Evolutionary conservation across 1,140 invertebrate genomes (phyloP).

Genomic region (Lepidurus couesii): DNA sequence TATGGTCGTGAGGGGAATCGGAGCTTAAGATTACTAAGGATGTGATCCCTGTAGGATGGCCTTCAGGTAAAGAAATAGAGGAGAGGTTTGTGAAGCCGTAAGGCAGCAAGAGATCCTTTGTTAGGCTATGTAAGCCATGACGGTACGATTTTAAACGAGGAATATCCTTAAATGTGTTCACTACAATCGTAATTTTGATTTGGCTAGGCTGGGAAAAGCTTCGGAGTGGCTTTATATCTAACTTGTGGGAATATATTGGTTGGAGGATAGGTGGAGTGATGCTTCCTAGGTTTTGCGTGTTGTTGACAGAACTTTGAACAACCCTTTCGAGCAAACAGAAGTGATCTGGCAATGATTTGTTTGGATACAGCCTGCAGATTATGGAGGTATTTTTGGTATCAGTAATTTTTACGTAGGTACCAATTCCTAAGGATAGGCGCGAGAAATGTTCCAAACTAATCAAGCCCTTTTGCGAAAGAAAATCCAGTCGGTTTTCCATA

Average conservation of each 20-base stretch:
- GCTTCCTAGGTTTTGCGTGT: background rate
- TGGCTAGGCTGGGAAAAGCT: background rate
- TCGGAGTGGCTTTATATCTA: background rate
- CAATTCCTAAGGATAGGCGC: background rate
- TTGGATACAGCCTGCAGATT: background rate
- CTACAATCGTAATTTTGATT: background rate
- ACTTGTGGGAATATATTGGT: background rate
- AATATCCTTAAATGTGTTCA: background rate
- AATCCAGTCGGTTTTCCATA: background rate
- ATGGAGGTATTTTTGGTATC: background rate
- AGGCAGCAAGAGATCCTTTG: background rate
- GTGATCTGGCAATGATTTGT: background rate
- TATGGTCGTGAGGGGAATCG: background rate
- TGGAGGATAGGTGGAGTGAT: background rate
- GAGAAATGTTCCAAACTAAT: background rate
- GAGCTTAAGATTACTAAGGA: background rate
- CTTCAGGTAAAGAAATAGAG: background rate
- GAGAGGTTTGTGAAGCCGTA: background rate
- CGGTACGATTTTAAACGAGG: background rate
- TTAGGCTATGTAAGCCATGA: background rate
- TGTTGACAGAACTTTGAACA: background rate
- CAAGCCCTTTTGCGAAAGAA: background rate
- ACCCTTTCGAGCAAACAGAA: background rate
- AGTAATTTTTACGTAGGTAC: background rate
- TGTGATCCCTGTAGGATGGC: background rate